phyloP scores from a whole-genome alignment of 2,888 invertebrate genomes.

The Pemphredon lugubris region DNA sequence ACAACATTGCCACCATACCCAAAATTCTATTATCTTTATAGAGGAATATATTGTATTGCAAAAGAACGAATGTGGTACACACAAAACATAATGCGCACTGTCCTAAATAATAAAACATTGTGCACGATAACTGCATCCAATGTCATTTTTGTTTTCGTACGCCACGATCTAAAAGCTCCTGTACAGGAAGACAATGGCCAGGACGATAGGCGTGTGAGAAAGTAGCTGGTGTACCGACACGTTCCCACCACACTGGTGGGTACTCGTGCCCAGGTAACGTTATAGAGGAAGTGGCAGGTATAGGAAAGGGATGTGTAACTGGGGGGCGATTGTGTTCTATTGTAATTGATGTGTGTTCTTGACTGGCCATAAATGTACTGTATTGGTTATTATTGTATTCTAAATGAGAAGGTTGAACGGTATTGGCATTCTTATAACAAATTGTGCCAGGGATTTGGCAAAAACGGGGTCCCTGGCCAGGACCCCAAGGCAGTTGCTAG shows the following conservation, averaged over 20 bases:
- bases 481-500: constrained; percentile 87
- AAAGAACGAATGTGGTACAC: constrained; percentile 41
- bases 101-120: constrained; percentile 70
- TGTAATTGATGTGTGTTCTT: constrained; percentile 63
- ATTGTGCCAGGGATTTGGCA: constrained; percentile 62
- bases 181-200: constrained; percentile 50
- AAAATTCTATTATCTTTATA: constrained; percentile 29
- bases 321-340: constrained; percentile 62
- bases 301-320: constrained; percentile 60
- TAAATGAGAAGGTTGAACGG: constrained; percentile 62
- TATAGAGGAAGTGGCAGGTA: constrained; percentile 56
- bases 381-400: constrained; percentile 61
- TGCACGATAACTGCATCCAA: constrained; percentile 63
- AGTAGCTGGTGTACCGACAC: constrained; percentile 28
- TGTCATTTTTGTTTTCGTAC: constrained; percentile 70
- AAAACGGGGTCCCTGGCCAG: constrained; percentile 69
- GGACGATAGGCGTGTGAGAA: constrained; percentile 24
- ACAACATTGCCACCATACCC: constrained; percentile 38
- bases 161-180: constrained; percentile 57
- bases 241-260: constrained; percentile 64
- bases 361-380: constrained; percentile 65
- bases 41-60: constrained; percentile 24
- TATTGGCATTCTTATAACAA: constrained; percentile 67
- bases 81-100: constrained; percentile 73
- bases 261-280: constrained; percentile 64